These are phyloP conservation scores for Phyllostomus discolor DNA, from an alignment of 2,113 vertebrate species.

Conservation along the genomic window DNA sequence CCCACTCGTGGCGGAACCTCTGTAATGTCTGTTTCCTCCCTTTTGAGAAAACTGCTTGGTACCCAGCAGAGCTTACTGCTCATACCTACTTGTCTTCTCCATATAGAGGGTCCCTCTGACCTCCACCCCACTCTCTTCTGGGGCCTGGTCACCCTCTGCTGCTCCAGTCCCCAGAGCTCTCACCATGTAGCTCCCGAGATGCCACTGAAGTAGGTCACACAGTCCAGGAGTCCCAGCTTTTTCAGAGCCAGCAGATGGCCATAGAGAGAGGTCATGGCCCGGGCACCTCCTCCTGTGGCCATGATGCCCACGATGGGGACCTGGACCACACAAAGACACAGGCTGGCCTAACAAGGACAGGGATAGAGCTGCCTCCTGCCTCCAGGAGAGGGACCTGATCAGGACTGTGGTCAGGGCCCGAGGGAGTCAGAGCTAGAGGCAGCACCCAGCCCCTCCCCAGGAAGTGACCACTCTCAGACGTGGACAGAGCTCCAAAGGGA, in stretches of 20 bases:
- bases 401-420: background rate
- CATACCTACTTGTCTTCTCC: background rate
- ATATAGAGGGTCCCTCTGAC: background rate
- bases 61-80: background rate
- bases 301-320: constrained; percentile 85
- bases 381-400: background rate
- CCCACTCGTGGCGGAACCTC: background rate
- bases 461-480: background rate
- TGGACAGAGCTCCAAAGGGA: background rate
- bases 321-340: constrained; percentile 71
- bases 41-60: background rate
- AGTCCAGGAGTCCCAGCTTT: constrained; percentile 84
- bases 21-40: background rate
- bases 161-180: constrained; percentile 43
- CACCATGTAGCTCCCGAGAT: constrained; percentile 92
- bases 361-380: background rate
- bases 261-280: constrained; percentile 84
- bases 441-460: background rate
- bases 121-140: background rate
- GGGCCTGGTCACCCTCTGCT: background rate
- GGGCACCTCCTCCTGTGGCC: constrained; percentile 84
- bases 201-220: constrained; percentile 85
- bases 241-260: constrained; percentile 87
- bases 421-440: background rate
- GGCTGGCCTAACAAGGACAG: background rate